These are phyloP conservation scores for Strigamia maritima DNA, from an alignment of 2,888 invertebrate genomes.

Conservation along the genomic window DNA sequence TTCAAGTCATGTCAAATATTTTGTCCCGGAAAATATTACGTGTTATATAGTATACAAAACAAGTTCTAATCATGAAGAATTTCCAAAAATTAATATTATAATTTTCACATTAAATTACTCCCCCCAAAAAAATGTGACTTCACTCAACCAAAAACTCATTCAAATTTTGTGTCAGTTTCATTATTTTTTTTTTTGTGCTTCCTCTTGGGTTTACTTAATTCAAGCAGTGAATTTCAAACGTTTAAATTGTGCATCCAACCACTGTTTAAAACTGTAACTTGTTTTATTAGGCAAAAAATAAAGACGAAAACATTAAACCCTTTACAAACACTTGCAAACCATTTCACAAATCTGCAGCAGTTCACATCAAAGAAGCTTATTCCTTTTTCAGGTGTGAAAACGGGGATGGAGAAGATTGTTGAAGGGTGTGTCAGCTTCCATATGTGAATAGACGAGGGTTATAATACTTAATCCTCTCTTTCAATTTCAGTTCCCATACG, in stretches of 20 bases:
- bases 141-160: background rate
- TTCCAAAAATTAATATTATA: background rate
- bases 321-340: conserved; percentile 18
- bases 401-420: conserved; percentile 8
- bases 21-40: conserved; percentile 3
- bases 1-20: conserved; percentile 25
- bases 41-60: conserved; percentile 7
- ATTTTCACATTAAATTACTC: background rate
- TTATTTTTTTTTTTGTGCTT: background rate
- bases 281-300: background rate
- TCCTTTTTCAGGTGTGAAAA: conserved; percentile 32
- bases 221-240: conserved; percentile 3
- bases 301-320: background rate
- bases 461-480: conserved; percentile 30
- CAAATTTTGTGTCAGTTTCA: background rate
- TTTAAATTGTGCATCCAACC: conserved; percentile 20
- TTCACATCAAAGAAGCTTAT: conserved; percentile 16
- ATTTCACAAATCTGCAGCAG: conserved; percentile 18
- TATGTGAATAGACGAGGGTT: conserved; percentile 22
- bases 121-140: background rate
- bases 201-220: background rate
- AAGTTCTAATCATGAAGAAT: background rate
- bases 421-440: conserved; percentile 16
- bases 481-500: conserved; percentile 1
- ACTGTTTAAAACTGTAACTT: background rate